Percentiles rank a stretch among this genome's conserved stretches.
Evolutionary conservation across 2,113 vertebrate genomes (phyloP).

Genomic region (Taurulus bubalis): DNA sequence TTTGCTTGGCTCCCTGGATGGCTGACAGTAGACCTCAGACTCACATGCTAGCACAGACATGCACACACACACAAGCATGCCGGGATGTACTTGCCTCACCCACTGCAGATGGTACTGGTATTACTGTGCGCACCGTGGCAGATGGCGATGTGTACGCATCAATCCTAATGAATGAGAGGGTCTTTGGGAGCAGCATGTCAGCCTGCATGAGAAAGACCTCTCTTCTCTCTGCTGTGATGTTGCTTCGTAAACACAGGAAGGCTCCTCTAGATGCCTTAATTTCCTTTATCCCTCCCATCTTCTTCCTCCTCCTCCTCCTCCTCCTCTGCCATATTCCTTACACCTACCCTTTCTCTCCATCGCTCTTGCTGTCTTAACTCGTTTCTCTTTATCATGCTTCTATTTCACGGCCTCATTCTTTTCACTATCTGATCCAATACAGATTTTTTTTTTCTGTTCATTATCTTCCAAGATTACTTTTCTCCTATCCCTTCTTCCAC

Average conservation of each 20-base stretch:
- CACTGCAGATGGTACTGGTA: slow-evolving; percentile 60
- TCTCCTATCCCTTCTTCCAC: neutral
- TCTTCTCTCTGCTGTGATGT: slow-evolving; percentile 26
- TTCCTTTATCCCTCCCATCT: slow-evolving; percentile 40
- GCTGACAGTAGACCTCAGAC: slow-evolving; percentile 70
- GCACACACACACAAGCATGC: slow-evolving; percentile 37
- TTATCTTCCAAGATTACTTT: neutral
- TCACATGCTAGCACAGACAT: slow-evolving; percentile 45
- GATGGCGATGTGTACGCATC: slow-evolving; percentile 29
- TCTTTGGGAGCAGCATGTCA: slow-evolving; percentile 21
- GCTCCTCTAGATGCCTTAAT: slow-evolving; percentile 52
- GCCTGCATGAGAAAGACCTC: slow-evolving; percentile 13
- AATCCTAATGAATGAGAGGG: slow-evolving; percentile 31
- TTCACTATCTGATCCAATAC: neutral
- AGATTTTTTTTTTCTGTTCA: neutral
- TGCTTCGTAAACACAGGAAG: slow-evolving; percentile 61
- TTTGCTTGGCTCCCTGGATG: slow-evolving; percentile 67
- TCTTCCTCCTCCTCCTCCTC: slow-evolving; percentile 22
- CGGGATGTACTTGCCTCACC: slow-evolving; percentile 41
- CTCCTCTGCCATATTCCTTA: slow-evolving; percentile 54
- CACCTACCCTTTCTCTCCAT: slow-evolving; percentile 39
- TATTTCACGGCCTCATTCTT: neutral
- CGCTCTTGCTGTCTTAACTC: slow-evolving; percentile 16
- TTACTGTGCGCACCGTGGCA: slow-evolving; percentile 20
- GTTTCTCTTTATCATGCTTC: slow-evolving; percentile 12